Base-by-base conservation (phyloP, 1,140 invertebrate species). In the Zaprionus ghesquierei region DNA sequence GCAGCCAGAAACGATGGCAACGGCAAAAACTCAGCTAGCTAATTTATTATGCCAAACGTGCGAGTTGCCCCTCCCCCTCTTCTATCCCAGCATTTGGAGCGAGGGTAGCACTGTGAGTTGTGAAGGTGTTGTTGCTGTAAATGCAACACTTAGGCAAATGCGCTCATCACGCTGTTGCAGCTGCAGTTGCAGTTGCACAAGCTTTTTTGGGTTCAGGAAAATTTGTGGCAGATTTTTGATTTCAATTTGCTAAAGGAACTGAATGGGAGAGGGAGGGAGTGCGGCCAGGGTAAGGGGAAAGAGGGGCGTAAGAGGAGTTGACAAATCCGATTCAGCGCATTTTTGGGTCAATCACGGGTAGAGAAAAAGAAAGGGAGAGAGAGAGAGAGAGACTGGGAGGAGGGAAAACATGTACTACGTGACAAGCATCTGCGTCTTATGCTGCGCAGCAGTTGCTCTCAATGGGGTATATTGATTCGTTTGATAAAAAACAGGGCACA, bases 21-120 rank as follows among this genome's bases (percentile, higher is more conserved):
- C 54, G 70, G 61, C 75, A 53, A 72, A 74, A 70, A 60, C 33
- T 61, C 46, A 61, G 58, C 54, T 49, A 81, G 69, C 72, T 87
- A 86, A 87, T 86, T 87, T 86, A 86, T 86, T 86, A 86, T 86
- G 82, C 64, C 82, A 77, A 86, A 76, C 81, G 65, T 82, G 79
- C 64, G 61, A 81, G 71, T 61, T 77, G 64, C 63, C 61, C 72
- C 44, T 59, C 73, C 60, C 33, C 33, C 31, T 12, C 2, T 3
- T 33, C 12, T 0, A 3, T 5, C 49, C 31, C n/a, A n/a, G n/a
- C n/a, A n/a, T n/a, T n/a, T n/a, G n/a, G n/a, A 12, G 31, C 3
- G 12, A 12, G 25, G 6, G 25, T 8, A 6, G 41, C n/a, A 51
- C 3, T 12, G 1, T 3, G 20, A 20, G 33, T 8, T 22, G 8